Conservation (phyloP, 1,140 invertebrate species). For the Caerostris darwini region DNA sequence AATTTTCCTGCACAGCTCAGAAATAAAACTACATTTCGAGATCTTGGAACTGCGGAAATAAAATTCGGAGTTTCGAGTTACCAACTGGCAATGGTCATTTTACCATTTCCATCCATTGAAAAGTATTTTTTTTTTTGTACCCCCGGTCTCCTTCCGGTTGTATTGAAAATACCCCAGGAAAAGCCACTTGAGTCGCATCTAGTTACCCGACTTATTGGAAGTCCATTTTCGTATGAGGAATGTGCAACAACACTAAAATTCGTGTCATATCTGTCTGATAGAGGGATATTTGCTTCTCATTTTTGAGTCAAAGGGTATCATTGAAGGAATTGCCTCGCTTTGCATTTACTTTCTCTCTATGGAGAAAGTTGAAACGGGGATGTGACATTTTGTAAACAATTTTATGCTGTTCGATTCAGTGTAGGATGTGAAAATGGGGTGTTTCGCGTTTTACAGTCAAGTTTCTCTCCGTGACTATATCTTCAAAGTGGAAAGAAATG, state of each 20-base stretch:
- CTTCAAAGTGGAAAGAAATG: too few species aligned
- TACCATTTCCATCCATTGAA: slow-evolving; percentile 24
- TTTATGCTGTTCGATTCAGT: background rate
- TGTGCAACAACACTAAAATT: slow-evolving; percentile 15
- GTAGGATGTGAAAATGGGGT: background rate
- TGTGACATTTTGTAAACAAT: background rate
- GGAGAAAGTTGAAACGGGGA: background rate
- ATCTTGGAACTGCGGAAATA: slow-evolving; percentile 40
- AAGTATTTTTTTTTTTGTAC: background rate
- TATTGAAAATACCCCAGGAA: background rate
- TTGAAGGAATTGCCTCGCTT: background rate
- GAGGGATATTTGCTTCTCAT: slow-evolving; percentile 32
- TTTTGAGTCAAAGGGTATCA: slow-evolving; percentile 35
- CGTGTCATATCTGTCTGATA: slow-evolving; percentile 33
- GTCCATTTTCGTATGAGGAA: background rate
- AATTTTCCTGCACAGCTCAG: slow-evolving; percentile 3
- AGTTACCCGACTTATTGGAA: slow-evolving; percentile 21
- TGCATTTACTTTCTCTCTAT: background rate
- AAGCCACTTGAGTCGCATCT: slow-evolving; percentile 33
- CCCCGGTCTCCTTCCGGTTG: background rate
- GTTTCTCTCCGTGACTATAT: background rate
- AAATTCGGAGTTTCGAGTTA: slow-evolving; percentile 59
- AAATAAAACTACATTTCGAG: slow-evolving; percentile 47
- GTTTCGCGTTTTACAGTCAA: background rate
- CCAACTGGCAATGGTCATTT: slow-evolving; percentile 61